Evolutionary conservation across 2,888 invertebrate species (phyloP), one percentile per base, ranked within the genome.

Genomic region (Elmis aenea): DNA sequence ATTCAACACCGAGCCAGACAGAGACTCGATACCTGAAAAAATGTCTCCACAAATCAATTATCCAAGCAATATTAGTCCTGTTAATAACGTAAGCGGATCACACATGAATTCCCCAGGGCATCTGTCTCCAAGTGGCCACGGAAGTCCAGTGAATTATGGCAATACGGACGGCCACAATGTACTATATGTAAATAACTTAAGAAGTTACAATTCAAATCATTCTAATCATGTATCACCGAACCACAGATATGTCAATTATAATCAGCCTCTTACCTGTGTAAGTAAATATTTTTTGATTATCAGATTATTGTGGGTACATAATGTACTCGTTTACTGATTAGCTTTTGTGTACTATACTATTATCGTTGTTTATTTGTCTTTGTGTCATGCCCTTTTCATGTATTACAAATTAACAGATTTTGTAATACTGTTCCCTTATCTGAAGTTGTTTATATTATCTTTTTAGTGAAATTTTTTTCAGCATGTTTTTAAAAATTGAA

Each of bases 1-100:
- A 55, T 81, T 81, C 58, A 76, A 75, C 56, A 65, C 62, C 14
- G 67, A 71, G 44, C 74, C 74, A 1, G 66, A 68, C 15, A 49
- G 57, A 8, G 61, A 59, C 27, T 33, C 39, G 3, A 25, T 44
- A 21, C 37, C 50, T 8, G 52, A 55, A 34, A 45, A 44, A 31
- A 24, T 41, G 1, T 49, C 53, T 4, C 51, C 55, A 3, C 45
- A 49, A 35, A 38, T 38, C 3, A 38, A 44, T 18, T 44, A 47
- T 12, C 18, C 18, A 5, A 37, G 36, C 22, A 32, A 33, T 5
- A 26, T 37, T 10, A 39, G 42, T 31, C 38, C 33, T 14, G 38
- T 32, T 3, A 46, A 42, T 33, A 39, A 45, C 13, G 28, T 37
- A 13, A 49, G 40, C 40, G 42, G 18, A 22, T 34, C 27, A 25